Evolutionary conservation across 2,888 invertebrate species (phyloP), one percentile per base, ranked within the genome.

Genomic region (Anagyrus pseudococci): DNA sequence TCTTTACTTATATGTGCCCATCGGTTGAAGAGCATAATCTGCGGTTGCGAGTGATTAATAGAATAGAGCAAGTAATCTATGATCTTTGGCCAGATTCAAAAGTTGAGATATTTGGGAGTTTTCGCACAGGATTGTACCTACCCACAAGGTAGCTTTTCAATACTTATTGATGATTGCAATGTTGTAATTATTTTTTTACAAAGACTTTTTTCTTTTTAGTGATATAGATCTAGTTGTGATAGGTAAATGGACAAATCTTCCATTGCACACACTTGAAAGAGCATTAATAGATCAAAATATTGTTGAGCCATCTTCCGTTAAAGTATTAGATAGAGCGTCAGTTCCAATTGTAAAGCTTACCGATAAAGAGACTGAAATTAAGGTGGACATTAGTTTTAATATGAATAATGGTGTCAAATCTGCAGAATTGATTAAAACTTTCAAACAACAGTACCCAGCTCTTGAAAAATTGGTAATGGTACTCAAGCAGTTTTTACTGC

Each of bases 331-430:
- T 84, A 97, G 96, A 84, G 98, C 98, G 64, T 95, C 96, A 58
- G 98, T 99, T 73, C 99, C 99, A 73, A 98, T 99, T 76, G 94
- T 99, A 70, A 99, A 99, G 85, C 87, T 98, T 82, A 96, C 94
- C 29, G 97, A 98, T 81, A 87, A 87, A 67, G 87, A 88, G 78
- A 84, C 81, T 83, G 92, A 93, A 71, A 92, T 99, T 64, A 79
- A 79, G 68, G 96, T 96, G 76, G 99, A 99, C 84, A 98, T 99
- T 81, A 97, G 98, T 76, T 99, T 99, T 85, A 99, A 99, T 84
- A 98, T 98, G 93, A 93, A 90, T 82, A 97, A 96, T 83, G 98
- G 98, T 64, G 95, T 98, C 47, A 92, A 94, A 84, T 97, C 97
- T 73, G 98, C 97, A 10, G 93, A 96, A 82, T 88, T 98, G 69